Evolutionary conservation across 2,113 vertebrate species (phyloP).

Genomic region (Osmerus eperlanus): DNA sequence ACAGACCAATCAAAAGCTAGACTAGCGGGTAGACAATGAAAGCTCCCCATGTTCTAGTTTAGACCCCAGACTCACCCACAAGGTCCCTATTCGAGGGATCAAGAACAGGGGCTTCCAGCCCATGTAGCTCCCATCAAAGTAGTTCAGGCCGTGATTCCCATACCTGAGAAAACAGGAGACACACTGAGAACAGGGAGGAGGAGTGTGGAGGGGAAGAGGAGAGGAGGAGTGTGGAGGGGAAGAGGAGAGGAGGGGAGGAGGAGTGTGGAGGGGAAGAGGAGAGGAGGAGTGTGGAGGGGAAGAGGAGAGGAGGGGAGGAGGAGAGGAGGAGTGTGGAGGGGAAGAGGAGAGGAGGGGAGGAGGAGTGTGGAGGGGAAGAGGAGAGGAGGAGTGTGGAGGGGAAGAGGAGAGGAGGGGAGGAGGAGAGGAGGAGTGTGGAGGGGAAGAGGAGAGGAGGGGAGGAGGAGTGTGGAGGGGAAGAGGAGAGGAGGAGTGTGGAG

Average conservation of each 20-base stretch:
- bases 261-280: not conserved
- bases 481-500: too few relatives aligned
- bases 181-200: not conserved
- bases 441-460: not conserved
- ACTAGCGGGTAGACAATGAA: not conserved
- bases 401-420: not conserved
- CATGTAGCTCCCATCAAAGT: slow-evolving; percentile 81
- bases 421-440: not conserved
- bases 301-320: not conserved
- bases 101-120: slow-evolving; percentile 79
- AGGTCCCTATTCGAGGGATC: slow-evolving; percentile 77
- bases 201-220: not conserved
- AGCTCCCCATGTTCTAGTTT: not conserved
- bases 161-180: slow-evolving; percentile 62
- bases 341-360: not conserved
- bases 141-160: slow-evolving; percentile 86
- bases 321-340: not conserved
- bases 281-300: not conserved
- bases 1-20: not conserved
- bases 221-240: not conserved
- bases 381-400: not conserved
- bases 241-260: not conserved
- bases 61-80: slow-evolving; percentile 82
- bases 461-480: not conserved
- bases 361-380: not conserved